Evolutionary conservation across 1,140 invertebrate species (phyloP), one percentile per base, ranked within the genome.

Genomic region (Lepidotrigona ventralis): DNA sequence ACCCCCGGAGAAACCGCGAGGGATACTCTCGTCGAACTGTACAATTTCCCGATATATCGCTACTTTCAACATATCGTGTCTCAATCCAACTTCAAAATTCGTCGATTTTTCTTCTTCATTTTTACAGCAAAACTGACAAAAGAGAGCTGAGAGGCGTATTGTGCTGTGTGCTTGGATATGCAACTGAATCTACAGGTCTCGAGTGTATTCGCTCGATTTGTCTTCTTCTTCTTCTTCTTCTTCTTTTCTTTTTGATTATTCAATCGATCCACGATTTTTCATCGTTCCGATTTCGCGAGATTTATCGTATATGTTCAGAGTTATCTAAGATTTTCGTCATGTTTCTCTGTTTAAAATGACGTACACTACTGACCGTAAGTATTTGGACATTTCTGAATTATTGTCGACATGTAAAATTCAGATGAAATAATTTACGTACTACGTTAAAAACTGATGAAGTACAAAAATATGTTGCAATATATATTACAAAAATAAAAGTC

Each of bases 281-380:
- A 33, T 21, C 33, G 21, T 14, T 56, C n/a, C 54, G 54, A 74
- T 74, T n/a, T 74, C 23, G 29, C 29, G 58, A 74, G 54, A 58
- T 74, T 74, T 58, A 74, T 58, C 54, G 72, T 74, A 74, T 74
- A 74, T 39, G 53, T 74, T 74, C 72, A 74, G 72, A 74, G 53
- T 58, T 74, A 74, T 54, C 21, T 26, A 26, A 26, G 54, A 46
- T 15, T 15, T 46, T 46, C 64, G 33, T 26, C 9, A 15, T 2
- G 19, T 51, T 66, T 33, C 39, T 51, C 15, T 26, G 33, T 29
- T 29, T 11, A 19, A 46, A 29, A 21, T 17, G 19, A 5, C 53
- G 14, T n/a, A n/a, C 23, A n/a, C n/a, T 60, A 60, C 58, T n/a
- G 58, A n/a, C 58, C 23, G n/a, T 60, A 60, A n/a, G 1, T 60